These are phyloP conservation scores for Rotaria magnacalcarata DNA, from an alignment of 2,888 invertebrate species.

Conservation along the genomic window DNA sequence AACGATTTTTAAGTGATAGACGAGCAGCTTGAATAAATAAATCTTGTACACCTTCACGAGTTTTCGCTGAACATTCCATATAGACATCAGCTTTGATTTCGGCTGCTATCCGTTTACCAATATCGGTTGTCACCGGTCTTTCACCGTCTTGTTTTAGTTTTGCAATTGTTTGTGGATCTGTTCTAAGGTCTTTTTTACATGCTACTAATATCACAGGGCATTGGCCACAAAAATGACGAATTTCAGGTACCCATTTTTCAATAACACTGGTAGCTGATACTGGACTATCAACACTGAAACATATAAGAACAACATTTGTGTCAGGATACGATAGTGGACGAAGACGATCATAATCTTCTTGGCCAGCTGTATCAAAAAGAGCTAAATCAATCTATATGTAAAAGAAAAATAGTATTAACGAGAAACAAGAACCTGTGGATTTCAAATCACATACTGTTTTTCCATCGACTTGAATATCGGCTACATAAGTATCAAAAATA, in stretches of 20 bases:
- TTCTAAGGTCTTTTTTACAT: constrained; percentile 41
- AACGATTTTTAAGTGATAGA: neutral
- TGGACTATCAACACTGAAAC: constrained; percentile 25
- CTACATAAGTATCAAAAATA: constrained; percentile 40
- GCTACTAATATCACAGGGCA: neutral
- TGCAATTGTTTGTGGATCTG: neutral
- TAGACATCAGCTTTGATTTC: constrained; percentile 63
- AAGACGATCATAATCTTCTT: constrained; percentile 37
- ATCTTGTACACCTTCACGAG: constrained; percentile 97
- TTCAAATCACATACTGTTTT: neutral
- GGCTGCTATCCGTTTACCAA: constrained; percentile 15
- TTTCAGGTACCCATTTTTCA: constrained; percentile 27
- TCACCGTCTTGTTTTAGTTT: constrained; percentile 37
- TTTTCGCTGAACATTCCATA: constrained; percentile 97
- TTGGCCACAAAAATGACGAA: constrained; percentile 11
- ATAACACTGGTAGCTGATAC: constrained; percentile 31
- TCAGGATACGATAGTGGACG: constrained; percentile 30
- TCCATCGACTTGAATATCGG: constrained; percentile 42
- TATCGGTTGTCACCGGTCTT: neutral
- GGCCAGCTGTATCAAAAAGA: constrained; percentile 21
- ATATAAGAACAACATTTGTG: neutral
- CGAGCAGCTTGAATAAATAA: constrained; percentile 67
- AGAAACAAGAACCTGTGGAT: too few species aligned
- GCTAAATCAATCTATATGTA: neutral
- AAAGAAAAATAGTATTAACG: neutral